A percentile compares a stretch with the other conserved stretches of the same genome.
phyloP scores from a whole-genome alignment of 2,113 vertebrate species.

The Hypomesus transpacificus region DNA sequence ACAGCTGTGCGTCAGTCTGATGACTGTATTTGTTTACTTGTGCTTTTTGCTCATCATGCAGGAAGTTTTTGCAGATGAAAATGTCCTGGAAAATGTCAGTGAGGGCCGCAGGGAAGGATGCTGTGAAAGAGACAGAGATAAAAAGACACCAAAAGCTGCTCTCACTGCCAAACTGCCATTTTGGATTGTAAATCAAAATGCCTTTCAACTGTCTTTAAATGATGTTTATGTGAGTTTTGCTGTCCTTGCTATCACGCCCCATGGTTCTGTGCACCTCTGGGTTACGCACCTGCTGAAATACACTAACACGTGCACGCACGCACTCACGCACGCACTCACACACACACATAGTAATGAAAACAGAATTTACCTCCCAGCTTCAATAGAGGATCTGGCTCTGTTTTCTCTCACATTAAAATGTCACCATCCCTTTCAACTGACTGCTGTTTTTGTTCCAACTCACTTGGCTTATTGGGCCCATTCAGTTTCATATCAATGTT shows the following conservation, averaged over 20 bases:
- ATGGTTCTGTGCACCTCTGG: not conserved
- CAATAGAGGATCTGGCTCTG: not conserved
- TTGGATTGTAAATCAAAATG: constrained; percentile 45
- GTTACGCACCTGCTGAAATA: constrained; percentile 17
- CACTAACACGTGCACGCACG: constrained; percentile 7
- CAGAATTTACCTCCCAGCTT: constrained; percentile 1
- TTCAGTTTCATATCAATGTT: constrained; percentile 15
- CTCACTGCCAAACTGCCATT: constrained; percentile 24
- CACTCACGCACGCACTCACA: not conserved
- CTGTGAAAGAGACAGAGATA: constrained; percentile 24
- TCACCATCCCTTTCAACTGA: no score
- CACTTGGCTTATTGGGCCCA: not conserved
- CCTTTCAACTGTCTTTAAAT: constrained; percentile 40
- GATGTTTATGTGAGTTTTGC: constrained; percentile 25
- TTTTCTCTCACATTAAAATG: not conserved
- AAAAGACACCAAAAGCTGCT: constrained; percentile 39
- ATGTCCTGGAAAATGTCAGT: constrained; percentile 26
- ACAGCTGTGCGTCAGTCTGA: constrained; percentile 10
- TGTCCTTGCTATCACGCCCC: not conserved
- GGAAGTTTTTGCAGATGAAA: constrained; percentile 17
- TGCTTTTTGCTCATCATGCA: constrained; percentile 12
- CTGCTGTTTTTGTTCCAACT: no score
- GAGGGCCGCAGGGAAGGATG: constrained; percentile 20
- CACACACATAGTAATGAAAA: not conserved
- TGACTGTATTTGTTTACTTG: constrained; percentile 20